These are phyloP conservation scores for Prunella fulvescens DNA, from an alignment of 2,113 vertebrate genomes.

Conservation along the genomic window DNA sequence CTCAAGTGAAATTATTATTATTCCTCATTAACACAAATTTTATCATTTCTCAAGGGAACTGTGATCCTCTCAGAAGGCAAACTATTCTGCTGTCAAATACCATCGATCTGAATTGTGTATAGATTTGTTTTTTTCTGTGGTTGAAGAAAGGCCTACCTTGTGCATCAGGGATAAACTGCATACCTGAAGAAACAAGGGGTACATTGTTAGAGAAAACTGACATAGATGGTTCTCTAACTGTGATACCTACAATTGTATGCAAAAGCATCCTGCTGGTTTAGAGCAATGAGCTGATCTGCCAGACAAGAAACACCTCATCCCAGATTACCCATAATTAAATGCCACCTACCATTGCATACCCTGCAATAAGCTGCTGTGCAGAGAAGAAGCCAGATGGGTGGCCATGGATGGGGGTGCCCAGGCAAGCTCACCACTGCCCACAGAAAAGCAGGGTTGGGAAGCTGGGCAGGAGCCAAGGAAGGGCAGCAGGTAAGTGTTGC, in stretches of 20 bases:
- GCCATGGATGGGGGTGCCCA: accelerated
- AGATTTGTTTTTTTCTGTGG: background rate
- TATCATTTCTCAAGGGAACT: background rate
- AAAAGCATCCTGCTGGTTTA: background rate
- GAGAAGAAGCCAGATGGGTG: accelerated
- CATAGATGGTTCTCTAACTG: background rate
- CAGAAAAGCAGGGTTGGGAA: background rate
- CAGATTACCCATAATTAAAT: background rate
- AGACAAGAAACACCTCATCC: background rate
- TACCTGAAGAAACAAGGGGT: background rate
- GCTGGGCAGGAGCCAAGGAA: accelerated
- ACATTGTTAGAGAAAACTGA: background rate
- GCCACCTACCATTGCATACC: accelerated
- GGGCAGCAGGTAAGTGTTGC: background rate
- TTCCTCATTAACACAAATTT: background rate
- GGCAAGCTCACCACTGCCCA: accelerated
- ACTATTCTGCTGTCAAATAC: background rate
- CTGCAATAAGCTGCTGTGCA: background rate
- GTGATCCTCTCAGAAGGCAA: background rate
- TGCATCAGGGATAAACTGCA: background rate
- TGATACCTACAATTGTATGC: background rate
- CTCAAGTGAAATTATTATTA: background rate
- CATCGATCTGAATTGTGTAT: background rate
- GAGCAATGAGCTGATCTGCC: background rate
- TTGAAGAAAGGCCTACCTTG: background rate